Evolutionary conservation across 2,797 vertebrate species (phyloP).

Genomic region (Bothrops alternatus): DNA sequence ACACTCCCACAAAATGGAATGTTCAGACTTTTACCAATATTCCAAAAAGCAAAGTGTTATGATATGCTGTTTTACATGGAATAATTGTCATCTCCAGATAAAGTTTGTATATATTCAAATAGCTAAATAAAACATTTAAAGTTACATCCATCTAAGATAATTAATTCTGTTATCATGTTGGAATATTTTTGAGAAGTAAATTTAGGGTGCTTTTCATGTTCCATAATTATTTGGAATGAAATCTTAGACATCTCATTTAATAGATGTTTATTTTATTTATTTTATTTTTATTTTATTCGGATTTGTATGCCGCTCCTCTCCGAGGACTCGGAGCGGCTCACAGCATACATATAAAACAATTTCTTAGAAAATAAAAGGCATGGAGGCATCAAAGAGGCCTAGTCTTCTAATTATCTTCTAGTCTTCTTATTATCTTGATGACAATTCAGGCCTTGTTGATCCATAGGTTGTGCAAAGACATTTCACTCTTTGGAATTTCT

Average conservation of each 20-base stretch:
- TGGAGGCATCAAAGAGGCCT: neutral
- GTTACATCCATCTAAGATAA: neutral
- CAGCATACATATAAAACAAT: no score
- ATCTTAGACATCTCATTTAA: neutral
- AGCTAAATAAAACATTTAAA: neutral
- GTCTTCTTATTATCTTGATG: no score
- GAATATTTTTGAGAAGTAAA: neutral
- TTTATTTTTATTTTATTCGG: no score
- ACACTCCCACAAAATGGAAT: constrained; percentile 42
- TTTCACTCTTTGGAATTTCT: neutral
- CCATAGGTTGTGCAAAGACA: neutral
- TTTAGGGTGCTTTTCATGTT: constrained; percentile 9
- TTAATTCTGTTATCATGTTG: neutral
- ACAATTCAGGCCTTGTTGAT: neutral
- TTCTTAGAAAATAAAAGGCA: neutral
- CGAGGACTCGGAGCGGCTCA: no score
- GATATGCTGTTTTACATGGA: constrained; percentile 28
- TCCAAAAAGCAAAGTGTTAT: constrained; percentile 40
- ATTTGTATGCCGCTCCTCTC: no score
- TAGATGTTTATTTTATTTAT: constrained; percentile 8
- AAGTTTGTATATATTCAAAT: neutral
- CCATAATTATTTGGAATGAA: neutral
- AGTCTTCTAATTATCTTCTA: neutral
- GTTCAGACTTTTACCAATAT: constrained; percentile 37
- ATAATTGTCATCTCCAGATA: constrained; percentile 14